Base-by-base conservation (phyloP, 2,797 vertebrate genomes). In the Perdix hodgsoniae region DNA sequence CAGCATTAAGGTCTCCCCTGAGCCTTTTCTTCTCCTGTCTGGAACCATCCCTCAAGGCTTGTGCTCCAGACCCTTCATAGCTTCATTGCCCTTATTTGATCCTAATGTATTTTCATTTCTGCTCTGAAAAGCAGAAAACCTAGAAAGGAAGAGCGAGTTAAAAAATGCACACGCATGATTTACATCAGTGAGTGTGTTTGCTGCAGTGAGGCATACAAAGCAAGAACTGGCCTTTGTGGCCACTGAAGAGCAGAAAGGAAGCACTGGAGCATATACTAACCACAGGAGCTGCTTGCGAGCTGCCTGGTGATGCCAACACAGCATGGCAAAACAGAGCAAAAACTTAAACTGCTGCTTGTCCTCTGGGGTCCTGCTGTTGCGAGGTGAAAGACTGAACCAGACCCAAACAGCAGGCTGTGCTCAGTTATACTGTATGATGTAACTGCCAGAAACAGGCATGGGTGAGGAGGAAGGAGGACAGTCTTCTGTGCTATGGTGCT, bases 251-350 rank as follows among this genome's bases (percentile, higher is more conserved):
- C 67, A 29, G 8, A 74, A 52, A 87, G 69, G 75, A 94, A 80
- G 70, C 59, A 81, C 29, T 33, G 22, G 63, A 73, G 64, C 9
- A 0, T 37, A 22, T 45, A 29, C 42, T 50, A 74, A 60, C 65
- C 69, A 69, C 42, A 92, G 49, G 50, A 94, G 9, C 27, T 40
- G 52, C 75, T 87, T 40, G 37, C 24, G 45, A 49, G 60, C 79
- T 57, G 70, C 3, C n/a, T 65, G 0, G 0, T 24, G 26, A 40
- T n/a, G 22, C 23, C 57, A 76, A 65, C 3, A 8, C 1, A 2
- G 56, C 35, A 56, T 80, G 57, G 61, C 37, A 67, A 57, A 88
- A 84, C n/a, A 35, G 7, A 76, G 27, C 10, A 61, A 31, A 56
- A 33, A 23, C 17, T 63, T 31, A 50, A 73, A 64, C 50, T n/a